Conservation (phyloP, 2,888 invertebrate genomes). For the Hofmannophila pseudospretella region DNA sequence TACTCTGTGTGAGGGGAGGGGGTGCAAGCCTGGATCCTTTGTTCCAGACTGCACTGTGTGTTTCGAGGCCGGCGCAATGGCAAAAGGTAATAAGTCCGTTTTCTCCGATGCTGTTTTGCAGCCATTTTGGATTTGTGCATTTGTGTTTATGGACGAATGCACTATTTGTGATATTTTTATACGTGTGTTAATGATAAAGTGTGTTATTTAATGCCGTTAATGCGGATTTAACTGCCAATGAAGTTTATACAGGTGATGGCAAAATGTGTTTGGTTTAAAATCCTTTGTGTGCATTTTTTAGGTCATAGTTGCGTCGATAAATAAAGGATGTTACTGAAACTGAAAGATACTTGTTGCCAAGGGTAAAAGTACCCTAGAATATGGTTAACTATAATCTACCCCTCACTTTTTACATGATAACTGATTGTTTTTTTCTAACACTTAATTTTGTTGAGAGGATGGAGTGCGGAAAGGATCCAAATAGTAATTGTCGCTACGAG, state of each 20-base stretch:
- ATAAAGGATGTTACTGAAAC: too few species aligned
- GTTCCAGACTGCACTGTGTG: slow-evolving; percentile 40
- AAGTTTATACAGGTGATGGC: not conserved
- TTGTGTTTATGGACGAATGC: slow-evolving; percentile 1
- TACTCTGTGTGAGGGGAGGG: slow-evolving; percentile 8
- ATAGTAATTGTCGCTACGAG: too few species aligned
- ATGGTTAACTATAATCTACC: too few species aligned
- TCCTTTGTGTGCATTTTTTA: too few species aligned
- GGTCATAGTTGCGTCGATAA: too few species aligned
- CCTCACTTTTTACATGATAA: too few species aligned
- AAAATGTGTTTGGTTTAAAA: too few species aligned
- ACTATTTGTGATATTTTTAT: not conserved
- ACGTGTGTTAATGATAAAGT: not conserved
- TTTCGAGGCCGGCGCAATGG: slow-evolving; percentile 24
- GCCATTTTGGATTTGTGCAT: slow-evolving; percentile 24
- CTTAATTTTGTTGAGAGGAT: too few species aligned
- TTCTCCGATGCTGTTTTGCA: slow-evolving; percentile 18
- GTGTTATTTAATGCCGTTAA: not conserved
- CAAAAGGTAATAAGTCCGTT: slow-evolving; percentile 41
- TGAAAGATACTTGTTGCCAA: too few species aligned
- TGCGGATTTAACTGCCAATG: not conserved
- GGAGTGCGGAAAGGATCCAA: too few species aligned
- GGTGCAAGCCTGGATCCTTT: slow-evolving; percentile 30
- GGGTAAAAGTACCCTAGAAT: too few species aligned
- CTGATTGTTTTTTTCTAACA: too few species aligned